phyloP scores from a whole-genome alignment of 2,797 vertebrate species.

The Cottoperca gobio region DNA sequence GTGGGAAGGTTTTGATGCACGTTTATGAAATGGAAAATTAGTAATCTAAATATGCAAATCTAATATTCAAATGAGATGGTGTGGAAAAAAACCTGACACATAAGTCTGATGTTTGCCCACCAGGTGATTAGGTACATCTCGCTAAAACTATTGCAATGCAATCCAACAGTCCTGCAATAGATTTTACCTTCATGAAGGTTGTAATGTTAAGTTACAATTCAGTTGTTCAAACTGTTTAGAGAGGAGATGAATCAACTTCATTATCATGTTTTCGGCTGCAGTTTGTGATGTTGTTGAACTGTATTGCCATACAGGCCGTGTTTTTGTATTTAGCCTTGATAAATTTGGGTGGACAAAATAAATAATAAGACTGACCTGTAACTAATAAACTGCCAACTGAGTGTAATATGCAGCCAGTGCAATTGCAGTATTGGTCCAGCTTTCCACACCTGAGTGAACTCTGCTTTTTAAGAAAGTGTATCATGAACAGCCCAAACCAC shows the following conservation, averaged over 20 bases:
- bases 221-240: not conserved
- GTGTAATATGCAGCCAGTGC: not conserved
- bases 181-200: not conserved
- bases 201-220: not conserved
- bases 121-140: not conserved
- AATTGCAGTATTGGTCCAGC: not conserved
- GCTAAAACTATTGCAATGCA: not conserved
- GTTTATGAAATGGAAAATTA: not conserved
- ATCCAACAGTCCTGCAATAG: not conserved
- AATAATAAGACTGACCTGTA: not conserved
- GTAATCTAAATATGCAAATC: not conserved
- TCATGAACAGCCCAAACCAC: not conserved
- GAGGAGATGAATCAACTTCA: not conserved
- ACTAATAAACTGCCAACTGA: not conserved
- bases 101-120: not conserved
- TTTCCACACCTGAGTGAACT: not conserved
- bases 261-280: not conserved
- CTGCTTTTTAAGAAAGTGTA: not conserved
- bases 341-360: not conserved
- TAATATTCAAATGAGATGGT: not conserved
- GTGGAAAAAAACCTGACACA: not conserved
- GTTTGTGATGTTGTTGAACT: not conserved
- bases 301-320: not conserved
- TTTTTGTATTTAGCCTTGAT: not conserved
- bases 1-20: not conserved